Base-by-base conservation (phyloP, 2,888 invertebrate genomes). In the Pomacea canaliculata region DNA sequence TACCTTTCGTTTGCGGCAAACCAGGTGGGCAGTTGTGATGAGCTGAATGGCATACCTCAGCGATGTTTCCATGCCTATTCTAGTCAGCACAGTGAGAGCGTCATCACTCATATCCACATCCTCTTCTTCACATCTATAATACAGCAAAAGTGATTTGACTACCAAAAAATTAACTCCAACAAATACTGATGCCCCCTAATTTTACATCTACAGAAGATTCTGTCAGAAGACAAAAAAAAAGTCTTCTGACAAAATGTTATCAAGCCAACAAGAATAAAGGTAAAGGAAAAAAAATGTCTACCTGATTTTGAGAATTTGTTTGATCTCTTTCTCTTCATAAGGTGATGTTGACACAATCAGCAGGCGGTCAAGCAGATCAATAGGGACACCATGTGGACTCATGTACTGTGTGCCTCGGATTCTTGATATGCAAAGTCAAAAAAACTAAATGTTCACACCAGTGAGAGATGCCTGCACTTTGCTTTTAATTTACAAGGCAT, bases 11-110 rank as follows among this genome's bases (percentile, higher is more conserved):
- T 96, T 94, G 70, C 95, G 93, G 75, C 97, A 94, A n/a, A 98
- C 96, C n/a, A 99, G 94, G 83, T 96, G 95, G 0, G 99, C 96
- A 0, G 97, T 96, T 59, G 98, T 97, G 85, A 99, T 99, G 59
- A 99, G 93, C 89, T 99, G 99, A 90, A 99, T 99, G 56, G 98
- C 96, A 92, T 99, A 99, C 78, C 99, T 94, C 19, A 99, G 92
- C 0, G 97, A 97, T 0, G 98, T 97, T 89, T 97, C 97, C 18
- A 95, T 94, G 0, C 97, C 97, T 67, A 99, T 97, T 74, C 96
- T 94, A 0, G 98, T 97, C 63, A 99, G 92, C 13, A 99, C 96
- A 0, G 95, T 94, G 75, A 99, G 89, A 0, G 98, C 99, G 90
- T 97, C 97, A 4, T 94, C 94, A 0, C 95, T 94, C 94, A 99